phyloP scores from a whole-genome alignment of 2,888 invertebrate genomes.

The Dromius quadrimaculatus region DNA sequence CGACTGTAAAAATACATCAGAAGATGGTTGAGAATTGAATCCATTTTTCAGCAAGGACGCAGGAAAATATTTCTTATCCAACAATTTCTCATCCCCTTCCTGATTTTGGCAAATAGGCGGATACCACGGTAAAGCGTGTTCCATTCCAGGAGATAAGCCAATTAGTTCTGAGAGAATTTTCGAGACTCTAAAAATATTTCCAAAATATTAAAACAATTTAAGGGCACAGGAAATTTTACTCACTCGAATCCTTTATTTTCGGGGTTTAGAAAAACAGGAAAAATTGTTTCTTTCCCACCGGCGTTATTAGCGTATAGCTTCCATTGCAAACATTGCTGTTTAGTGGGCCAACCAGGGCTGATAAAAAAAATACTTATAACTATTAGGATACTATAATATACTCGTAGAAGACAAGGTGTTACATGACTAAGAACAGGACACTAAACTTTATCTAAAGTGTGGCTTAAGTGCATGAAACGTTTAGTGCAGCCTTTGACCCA shows the following conservation, averaged over 20 bases:
- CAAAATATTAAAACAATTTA: too few relatives aligned
- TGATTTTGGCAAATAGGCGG: constrained; percentile 75
- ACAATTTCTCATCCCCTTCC: constrained; percentile 58
- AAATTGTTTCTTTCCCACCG: constrained; percentile 69
- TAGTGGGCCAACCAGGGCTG: constrained; percentile 70
- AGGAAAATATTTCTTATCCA: constrained; percentile 64
- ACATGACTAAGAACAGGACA: too few relatives aligned
- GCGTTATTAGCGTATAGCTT: constrained; percentile 64
- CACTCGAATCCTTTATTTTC: constrained; percentile 84
- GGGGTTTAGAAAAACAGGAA: constrained; percentile 79
- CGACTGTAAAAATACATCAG: constrained; percentile 58
- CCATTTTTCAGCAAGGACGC: constrained; percentile 60
- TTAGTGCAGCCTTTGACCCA: too few relatives aligned
- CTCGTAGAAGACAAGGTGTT: too few relatives aligned
- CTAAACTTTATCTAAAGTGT: too few relatives aligned
- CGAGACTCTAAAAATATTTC: constrained; percentile 68
- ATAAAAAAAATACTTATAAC: too few relatives aligned
- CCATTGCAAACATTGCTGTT: constrained; percentile 67
- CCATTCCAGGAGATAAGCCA: constrained; percentile 71
- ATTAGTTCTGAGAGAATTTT: constrained; percentile 73
- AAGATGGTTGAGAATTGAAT: constrained; percentile 57
- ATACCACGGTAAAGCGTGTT: constrained; percentile 82
- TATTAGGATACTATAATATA: too few relatives aligned
- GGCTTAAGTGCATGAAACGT: too few relatives aligned
- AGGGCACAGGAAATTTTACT: constrained; percentile 63